Evolutionary conservation across 2,888 invertebrate genomes (phyloP).

Genomic region (Napeogenes sylphis): DNA sequence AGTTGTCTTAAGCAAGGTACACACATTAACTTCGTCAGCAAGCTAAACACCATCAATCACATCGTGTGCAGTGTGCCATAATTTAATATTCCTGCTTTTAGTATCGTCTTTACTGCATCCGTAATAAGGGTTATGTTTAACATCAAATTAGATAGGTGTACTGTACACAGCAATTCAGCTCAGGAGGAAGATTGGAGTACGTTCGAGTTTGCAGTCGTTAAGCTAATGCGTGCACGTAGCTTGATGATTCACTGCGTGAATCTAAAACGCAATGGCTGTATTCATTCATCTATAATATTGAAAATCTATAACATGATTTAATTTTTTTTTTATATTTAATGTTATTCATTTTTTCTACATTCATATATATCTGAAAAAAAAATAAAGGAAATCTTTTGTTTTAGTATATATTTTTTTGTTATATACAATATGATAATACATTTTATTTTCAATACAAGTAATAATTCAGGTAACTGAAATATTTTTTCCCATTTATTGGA

Average conservation of each 20-base stretch:
- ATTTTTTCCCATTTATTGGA: no score
- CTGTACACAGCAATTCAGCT: slow-evolving; percentile 3
- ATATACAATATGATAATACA: no score
- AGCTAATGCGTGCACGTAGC: slow-evolving; percentile 4
- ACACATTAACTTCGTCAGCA: slow-evolving; percentile 32
- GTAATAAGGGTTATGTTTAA: slow-evolving; percentile 6
- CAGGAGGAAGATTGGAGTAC: slow-evolving; percentile 3
- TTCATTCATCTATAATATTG: not conserved
- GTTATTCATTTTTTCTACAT: no score
- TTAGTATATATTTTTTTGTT: no score
- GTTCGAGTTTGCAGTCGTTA: slow-evolving; percentile 4
- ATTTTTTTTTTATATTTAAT: not conserved
- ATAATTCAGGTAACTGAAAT: no score
- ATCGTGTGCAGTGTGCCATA: slow-evolving; percentile 17
- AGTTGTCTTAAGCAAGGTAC: slow-evolving; percentile 17
- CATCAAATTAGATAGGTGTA: not conserved
- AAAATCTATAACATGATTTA: not conserved
- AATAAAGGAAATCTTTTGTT: no score
- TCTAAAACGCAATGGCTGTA: slow-evolving; percentile 1
- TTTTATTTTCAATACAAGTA: no score
- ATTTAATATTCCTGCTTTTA: slow-evolving; percentile 24
- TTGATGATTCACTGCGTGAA: not conserved
- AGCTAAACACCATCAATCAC: slow-evolving; percentile 34
- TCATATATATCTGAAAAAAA: no score
- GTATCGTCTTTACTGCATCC: slow-evolving; percentile 1